phyloP scores from a whole-genome alignment of 1,140 invertebrate species.

The Drosophila arizonae region DNA sequence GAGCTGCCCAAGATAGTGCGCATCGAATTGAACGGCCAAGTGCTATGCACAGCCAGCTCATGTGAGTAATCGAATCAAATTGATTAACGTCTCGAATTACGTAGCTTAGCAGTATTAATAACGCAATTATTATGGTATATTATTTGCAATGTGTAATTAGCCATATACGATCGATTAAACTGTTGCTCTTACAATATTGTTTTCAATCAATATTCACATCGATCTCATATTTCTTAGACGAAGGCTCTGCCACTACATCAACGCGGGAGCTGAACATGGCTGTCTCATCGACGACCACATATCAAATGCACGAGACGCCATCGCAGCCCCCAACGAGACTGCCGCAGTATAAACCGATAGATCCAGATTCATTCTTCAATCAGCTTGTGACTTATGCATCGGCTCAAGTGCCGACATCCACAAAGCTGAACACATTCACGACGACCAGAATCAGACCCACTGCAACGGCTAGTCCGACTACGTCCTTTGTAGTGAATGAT shows the following conservation, averaged over 20 bases:
- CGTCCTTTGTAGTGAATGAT: too few relatives aligned
- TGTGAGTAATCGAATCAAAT: slow-evolving; percentile 45
- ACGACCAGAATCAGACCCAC: neutral
- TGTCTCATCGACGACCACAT: slow-evolving; percentile 6
- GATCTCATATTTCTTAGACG: slow-evolving; percentile 23
- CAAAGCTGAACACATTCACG: too few relatives aligned
- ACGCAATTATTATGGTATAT: neutral
- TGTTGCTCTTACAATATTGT: neutral
- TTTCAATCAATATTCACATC: neutral
- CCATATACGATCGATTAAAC: neutral
- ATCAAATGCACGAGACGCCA: neutral
- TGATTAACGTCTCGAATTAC: neutral
- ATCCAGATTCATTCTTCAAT: neutral
- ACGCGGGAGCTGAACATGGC: slow-evolving; percentile 42
- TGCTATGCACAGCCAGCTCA: slow-evolving; percentile 33
- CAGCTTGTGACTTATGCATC: neutral
- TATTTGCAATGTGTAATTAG: neutral
- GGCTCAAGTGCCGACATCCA: too few relatives aligned
- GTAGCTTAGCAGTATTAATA: neutral
- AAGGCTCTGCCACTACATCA: slow-evolving; percentile 42
- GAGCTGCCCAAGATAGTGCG: slow-evolving; percentile 53
- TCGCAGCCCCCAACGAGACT: neutral
- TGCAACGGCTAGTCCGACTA: neutral
- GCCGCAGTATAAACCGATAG: neutral
- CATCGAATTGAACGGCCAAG: slow-evolving; percentile 43